Percentiles rank a stretch among this genome's conserved stretches.
These are phyloP conservation scores for Galerucella calmariensis DNA, from an alignment of 2,888 invertebrate species.

Conservation along the genomic window DNA sequence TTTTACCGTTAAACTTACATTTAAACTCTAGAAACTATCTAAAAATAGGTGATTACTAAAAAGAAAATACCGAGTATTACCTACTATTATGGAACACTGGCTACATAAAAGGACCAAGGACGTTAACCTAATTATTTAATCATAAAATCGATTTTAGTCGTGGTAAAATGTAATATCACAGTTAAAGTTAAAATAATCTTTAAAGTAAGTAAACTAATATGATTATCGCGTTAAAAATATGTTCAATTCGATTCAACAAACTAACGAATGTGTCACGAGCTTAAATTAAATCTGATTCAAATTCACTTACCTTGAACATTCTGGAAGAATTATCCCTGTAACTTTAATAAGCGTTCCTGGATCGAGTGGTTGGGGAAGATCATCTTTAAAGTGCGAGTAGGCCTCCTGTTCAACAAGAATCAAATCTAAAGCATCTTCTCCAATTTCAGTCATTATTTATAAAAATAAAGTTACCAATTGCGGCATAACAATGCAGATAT, in stretches of 20 bases:
- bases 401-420: slow-evolving; percentile 51
- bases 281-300: background rate
- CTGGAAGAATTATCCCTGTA: slow-evolving; percentile 47
- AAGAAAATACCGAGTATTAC: no score
- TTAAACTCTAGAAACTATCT: no score
- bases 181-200: background rate
- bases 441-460: slow-evolving; percentile 38
- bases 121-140: no score
- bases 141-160: no score
- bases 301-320: slow-evolving; percentile 54
- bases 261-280: background rate
- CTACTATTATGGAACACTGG: no score
- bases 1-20: no score
- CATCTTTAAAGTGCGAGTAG: slow-evolving; percentile 46
- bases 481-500: background rate
- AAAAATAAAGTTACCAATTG: background rate
- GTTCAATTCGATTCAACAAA: background rate
- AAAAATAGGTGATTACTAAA: no score
- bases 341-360: slow-evolving; percentile 54
- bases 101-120: no score
- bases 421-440: slow-evolving; percentile 47
- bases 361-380: slow-evolving; percentile 51
- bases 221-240: background rate
- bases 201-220: background rate
- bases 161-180: no score